These are phyloP conservation scores for Epinotia ramella DNA, from an alignment of 2,888 invertebrate genomes.

Conservation along the genomic window DNA sequence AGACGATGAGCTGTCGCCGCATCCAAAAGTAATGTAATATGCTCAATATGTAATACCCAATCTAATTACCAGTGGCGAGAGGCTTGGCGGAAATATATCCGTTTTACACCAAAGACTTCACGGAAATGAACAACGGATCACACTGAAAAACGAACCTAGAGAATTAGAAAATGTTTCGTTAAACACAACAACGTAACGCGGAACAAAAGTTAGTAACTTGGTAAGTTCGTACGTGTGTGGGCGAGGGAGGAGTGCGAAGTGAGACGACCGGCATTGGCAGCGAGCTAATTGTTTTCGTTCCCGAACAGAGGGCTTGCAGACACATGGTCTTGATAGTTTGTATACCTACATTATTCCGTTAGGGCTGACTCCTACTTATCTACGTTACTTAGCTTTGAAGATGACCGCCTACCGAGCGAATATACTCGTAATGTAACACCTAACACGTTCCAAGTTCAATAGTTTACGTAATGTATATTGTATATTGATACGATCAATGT, in stretches of 20 bases:
- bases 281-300: conserved; percentile 76
- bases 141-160: too few relatives aligned
- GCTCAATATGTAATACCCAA: too few relatives aligned
- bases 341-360: neutral
- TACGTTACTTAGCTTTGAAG: neutral
- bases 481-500: too few relatives aligned
- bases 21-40: too few relatives aligned
- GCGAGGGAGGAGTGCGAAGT: conserved; percentile 4
- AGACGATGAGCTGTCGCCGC: too few relatives aligned
- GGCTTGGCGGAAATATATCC: too few relatives aligned
- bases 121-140: too few relatives aligned
- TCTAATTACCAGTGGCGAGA: too few relatives aligned
- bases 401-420: too few relatives aligned
- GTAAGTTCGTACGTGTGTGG: neutral
- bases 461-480: neutral
- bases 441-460: neutral
- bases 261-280: conserved; percentile 53
- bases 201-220: conserved; percentile 9
- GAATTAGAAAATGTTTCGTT: neutral
- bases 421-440: too few relatives aligned
- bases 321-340: conserved; percentile 56
- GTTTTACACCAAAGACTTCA: too few relatives aligned
- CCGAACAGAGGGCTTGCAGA: conserved; percentile 52
- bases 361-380: neutral
- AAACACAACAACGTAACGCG: conserved; percentile 13